A percentile compares a stretch with the other conserved stretches of the same genome.
phyloP scores from a whole-genome alignment of 2,113 vertebrate species.

The Cephalopterus ornatus region DNA sequence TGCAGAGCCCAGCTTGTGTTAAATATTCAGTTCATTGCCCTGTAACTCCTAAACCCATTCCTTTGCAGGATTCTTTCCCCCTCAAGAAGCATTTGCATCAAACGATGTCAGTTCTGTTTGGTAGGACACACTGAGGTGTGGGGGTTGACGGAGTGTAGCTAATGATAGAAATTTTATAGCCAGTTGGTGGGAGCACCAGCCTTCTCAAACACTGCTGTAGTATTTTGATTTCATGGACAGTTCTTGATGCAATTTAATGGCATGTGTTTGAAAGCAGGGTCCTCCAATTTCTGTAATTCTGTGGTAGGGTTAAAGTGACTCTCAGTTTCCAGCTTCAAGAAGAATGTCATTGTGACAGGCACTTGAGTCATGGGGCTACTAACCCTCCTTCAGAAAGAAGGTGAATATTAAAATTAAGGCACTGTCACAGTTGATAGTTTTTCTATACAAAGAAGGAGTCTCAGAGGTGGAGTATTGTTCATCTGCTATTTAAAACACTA shows the following conservation, averaged over 20 bases:
- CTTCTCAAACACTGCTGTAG: not conserved
- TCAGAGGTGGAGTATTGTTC: not conserved
- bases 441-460: not conserved
- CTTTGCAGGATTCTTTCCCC: not conserved
- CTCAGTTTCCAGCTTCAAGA: not conserved
- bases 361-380: not conserved
- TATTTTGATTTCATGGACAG: not conserved
- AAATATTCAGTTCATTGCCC: not conserved
- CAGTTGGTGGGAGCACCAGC: not conserved
- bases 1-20: not conserved
- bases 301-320: not conserved
- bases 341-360: not conserved
- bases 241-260: not conserved
- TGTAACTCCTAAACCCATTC: not conserved
- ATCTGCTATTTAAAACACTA: not conserved
- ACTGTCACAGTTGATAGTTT: not conserved
- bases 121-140: not conserved
- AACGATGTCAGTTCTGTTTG: not conserved
- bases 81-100: constrained; percentile 8
- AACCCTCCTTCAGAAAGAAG: not conserved
- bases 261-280: not conserved
- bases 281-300: not conserved
- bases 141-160: not conserved
- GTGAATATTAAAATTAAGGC: not conserved
- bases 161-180: not conserved